A percentile compares a stretch with the other conserved stretches of the same genome.
phyloP scores from a whole-genome alignment of 2,888 invertebrate genomes.

The Patella ulyssiponensis region DNA sequence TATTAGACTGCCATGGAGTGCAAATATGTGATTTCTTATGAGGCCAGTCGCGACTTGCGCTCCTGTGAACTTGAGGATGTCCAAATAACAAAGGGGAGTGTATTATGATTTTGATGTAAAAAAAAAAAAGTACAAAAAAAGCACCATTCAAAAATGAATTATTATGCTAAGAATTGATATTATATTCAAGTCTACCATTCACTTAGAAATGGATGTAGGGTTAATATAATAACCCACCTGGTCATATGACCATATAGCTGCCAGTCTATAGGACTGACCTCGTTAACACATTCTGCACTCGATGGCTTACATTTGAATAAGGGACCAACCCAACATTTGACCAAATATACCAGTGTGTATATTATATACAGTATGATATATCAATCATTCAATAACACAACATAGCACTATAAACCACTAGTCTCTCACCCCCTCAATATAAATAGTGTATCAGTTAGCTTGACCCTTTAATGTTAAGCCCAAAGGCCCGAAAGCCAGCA shows the following conservation, averaged over 20 bases:
- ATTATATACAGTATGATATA: no score
- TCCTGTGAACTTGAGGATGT: not conserved
- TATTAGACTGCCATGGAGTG: slow-evolving; percentile 48
- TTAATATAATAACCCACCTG: no score
- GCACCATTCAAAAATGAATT: slow-evolving; percentile 8
- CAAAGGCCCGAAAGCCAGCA: not conserved
- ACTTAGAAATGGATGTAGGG: no score
- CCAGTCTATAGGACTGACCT: slow-evolving; percentile 58
- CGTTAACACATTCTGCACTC: slow-evolving; percentile 68
- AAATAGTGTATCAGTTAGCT: not conserved
- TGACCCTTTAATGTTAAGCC: not conserved
- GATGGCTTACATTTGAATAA: slow-evolving; percentile 5
- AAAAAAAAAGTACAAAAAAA: slow-evolving; percentile 6
- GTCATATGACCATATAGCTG: slow-evolving; percentile 19
- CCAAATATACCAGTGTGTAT: not conserved
- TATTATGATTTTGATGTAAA: slow-evolving; percentile 11
- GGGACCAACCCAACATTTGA: not conserved
- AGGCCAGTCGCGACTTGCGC: slow-evolving; percentile 46
- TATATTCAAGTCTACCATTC: no score
- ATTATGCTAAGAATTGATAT: slow-evolving; percentile 18
- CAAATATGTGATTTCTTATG: slow-evolving; percentile 49
- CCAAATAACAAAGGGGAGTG: not conserved
- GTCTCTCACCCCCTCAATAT: not conserved
- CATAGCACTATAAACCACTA: not conserved
- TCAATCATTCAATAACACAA: no score